Evolutionary conservation across 2,797 vertebrate species (phyloP), one percentile per base, ranked within the genome.

Genomic region (Smutsia gigantea): DNA sequence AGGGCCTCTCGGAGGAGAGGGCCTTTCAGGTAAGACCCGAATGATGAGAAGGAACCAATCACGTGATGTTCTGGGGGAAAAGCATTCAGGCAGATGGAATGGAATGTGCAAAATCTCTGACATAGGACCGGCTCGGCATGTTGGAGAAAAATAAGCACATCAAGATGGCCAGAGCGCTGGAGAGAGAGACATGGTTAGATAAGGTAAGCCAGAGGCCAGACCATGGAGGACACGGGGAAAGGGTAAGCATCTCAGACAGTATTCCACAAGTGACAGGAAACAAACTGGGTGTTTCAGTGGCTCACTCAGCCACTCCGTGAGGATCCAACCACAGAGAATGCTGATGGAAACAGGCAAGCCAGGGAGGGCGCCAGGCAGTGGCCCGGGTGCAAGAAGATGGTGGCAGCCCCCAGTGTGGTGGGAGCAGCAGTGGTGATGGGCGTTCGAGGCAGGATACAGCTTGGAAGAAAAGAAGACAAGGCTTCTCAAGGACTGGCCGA

Each of bases 331-430:
- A 1, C 17, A 53, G 19, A 57, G 42, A 27, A 13, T n/a, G 9
- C 0, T 1, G n/a, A 74, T 14, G 23, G 31, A 68, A n/a, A 77
- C 37, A 55, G 29, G 51, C 55, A 77, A 29, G 29, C 14, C 42
- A 55, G 59, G 1, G 29, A 55, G 34, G n/a, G 49, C 17, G 71
- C 13, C 39, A 13, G 1, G 46, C 5, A 21, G 21, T 1, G 37
- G 57, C 0, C 8, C 31, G 2, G 29, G 19, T 2, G 4, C 57
- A 21, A 78, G 39, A 71, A 6, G 25, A n/a, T 0, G 0, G 69
- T 4, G 15, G 25, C 10, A 27, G 46, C 46, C 46, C 46, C 7
- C 71, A 31, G 18, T 13, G 37, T 17, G 21, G n/a, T 2, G 4
- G 49, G 2, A 82, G 34, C 7, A 29, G 15, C 18, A 59, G 3